Percentiles rank a stretch among this genome's conserved stretches.
These are phyloP conservation scores for Aix galericulata DNA, from an alignment of 2,113 vertebrate genomes.

Conservation along the genomic window DNA sequence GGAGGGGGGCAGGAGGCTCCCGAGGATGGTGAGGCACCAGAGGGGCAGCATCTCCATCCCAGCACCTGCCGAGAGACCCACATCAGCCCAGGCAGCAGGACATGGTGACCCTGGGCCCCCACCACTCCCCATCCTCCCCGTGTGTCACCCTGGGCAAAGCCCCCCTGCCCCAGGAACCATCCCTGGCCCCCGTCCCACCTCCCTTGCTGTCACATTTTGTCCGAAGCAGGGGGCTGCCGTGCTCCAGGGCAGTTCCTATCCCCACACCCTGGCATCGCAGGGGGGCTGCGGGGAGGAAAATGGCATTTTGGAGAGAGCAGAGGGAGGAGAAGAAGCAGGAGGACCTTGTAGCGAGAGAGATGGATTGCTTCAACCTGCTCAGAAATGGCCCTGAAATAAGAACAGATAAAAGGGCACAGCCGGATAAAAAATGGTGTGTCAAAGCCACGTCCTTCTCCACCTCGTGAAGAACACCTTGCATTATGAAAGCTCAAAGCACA, in stretches of 20 bases:
- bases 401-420: neutral
- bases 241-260: no score
- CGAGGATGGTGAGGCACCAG: neutral
- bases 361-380: neutral
- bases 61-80: neutral
- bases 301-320: neutral
- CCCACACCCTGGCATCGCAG: neutral
- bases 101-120: accelerated
- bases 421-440: neutral
- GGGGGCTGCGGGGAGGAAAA: neutral
- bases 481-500: neutral
- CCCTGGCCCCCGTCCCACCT: neutral
- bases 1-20: neutral
- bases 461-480: neutral
- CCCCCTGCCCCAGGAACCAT: neutral
- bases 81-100: neutral
- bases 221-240: no score
- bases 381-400: neutral
- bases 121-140: neutral
- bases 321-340: neutral
- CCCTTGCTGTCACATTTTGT: no score
- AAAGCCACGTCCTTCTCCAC: neutral
- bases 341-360: neutral
- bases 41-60: neutral
- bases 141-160: no score